A percentile compares a stretch with the other conserved stretches of the same genome.
These are phyloP conservation scores for Apocheima hispidaria DNA, from an alignment of 2,888 invertebrate species.

Conservation along the genomic window DNA sequence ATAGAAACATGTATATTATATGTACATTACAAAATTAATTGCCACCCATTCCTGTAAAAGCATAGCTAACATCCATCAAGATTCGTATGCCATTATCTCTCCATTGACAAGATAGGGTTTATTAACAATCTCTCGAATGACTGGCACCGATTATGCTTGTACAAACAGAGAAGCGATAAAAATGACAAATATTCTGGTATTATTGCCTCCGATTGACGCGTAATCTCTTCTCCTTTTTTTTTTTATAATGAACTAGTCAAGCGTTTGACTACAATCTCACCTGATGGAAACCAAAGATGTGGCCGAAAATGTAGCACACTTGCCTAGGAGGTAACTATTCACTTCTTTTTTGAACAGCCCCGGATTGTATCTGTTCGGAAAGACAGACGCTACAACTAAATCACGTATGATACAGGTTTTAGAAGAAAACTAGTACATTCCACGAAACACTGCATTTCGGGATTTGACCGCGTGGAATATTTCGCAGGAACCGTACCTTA, in stretches of 20 bases:
- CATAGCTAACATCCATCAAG: conserved; percentile 53
- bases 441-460: too few species aligned
- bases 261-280: too few species aligned
- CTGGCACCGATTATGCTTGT: conserved; percentile 66
- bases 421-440: neutral
- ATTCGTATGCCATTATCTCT: conserved; percentile 53
- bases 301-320: too few species aligned
- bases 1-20: neutral
- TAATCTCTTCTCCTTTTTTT: conserved; percentile 35
- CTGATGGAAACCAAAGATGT: too few species aligned
- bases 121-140: conserved; percentile 69
- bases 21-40: conserved; percentile 12
- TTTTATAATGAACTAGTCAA: too few species aligned
- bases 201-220: conserved; percentile 49
- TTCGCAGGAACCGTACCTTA: too few species aligned
- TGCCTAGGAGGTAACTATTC: too few species aligned
- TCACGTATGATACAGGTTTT: conserved; percentile 26
- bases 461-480: neutral
- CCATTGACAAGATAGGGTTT: conserved; percentile 62
- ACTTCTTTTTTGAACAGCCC: too few species aligned
- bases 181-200: conserved; percentile 62
- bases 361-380: too few species aligned
- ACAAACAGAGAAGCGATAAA: conserved; percentile 71
- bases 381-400: too few species aligned
- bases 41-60: conserved; percentile 30